These are phyloP conservation scores for Andrena dorsata DNA, from an alignment of 2,888 invertebrate species.

Conservation along the genomic window DNA sequence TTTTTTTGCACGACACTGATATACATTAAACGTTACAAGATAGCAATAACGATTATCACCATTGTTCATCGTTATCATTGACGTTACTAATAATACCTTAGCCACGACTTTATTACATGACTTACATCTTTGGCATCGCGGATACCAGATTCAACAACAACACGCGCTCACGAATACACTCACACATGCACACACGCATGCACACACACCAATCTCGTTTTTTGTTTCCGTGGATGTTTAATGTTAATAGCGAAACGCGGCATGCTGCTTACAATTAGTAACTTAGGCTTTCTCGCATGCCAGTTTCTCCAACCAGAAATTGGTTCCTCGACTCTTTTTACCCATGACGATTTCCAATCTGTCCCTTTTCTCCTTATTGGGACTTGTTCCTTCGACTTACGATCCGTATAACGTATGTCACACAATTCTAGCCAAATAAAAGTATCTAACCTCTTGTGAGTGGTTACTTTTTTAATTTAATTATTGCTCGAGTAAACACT, in stretches of 20 bases:
- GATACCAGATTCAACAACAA: constrained; percentile 72
- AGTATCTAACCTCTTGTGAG: neutral
- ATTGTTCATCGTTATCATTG: constrained; percentile 71
- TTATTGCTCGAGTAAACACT: neutral
- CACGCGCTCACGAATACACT: constrained; percentile 41
- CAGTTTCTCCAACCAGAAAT: constrained; percentile 33
- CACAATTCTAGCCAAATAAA: too few relatives aligned
- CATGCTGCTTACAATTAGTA: constrained; percentile 40
- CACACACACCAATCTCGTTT: constrained; percentile 32
- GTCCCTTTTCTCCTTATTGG: neutral
- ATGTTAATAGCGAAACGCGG: constrained; percentile 46
- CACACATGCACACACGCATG: constrained; percentile 8
- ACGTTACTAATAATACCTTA: constrained; percentile 71
- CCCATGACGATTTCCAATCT: constrained; percentile 28
- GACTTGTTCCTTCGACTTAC: neutral
- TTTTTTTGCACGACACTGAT: constrained; percentile 83
- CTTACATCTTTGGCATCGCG: constrained; percentile 74
- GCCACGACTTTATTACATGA: constrained; percentile 71
- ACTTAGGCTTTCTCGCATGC: constrained; percentile 50
- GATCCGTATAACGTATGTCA: neutral
- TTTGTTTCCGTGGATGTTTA: constrained; percentile 14
- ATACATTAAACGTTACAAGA: constrained; percentile 83
- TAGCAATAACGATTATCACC: constrained; percentile 78
- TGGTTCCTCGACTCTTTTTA: constrained; percentile 1
- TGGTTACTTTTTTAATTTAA: neutral